phyloP scores from a whole-genome alignment of 2,888 invertebrate species.

The Argynnis bischoffii region DNA sequence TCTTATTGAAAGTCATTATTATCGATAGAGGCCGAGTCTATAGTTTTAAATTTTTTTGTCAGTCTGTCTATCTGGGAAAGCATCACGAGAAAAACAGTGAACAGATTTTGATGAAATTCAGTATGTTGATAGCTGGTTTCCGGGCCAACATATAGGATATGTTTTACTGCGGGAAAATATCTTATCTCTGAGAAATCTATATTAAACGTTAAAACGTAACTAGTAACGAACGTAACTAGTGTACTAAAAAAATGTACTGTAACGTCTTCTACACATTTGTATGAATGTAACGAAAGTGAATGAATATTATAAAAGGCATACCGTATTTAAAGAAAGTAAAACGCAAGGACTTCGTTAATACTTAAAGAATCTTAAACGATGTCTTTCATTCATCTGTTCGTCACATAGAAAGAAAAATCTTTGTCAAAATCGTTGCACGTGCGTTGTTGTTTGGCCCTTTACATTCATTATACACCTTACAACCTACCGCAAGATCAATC shows the following conservation, averaged over 20 bases:
- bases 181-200: too few relatives aligned
- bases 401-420: conserved; percentile 29
- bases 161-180: too few relatives aligned
- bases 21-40: too few relatives aligned
- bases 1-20: too few relatives aligned
- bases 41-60: too few relatives aligned
- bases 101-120: too few relatives aligned
- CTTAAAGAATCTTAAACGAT: conserved; percentile 11
- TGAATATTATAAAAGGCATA: conserved; percentile 9
- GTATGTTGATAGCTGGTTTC: too few relatives aligned
- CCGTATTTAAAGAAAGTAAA: conserved; percentile 25
- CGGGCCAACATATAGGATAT: too few relatives aligned
- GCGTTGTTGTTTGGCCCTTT: conserved; percentile 52
- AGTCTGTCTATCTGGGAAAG: too few relatives aligned
- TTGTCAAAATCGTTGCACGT: conserved; percentile 50
- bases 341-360: conserved; percentile 11
- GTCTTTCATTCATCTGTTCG: conserved; percentile 29
- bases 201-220: too few relatives aligned
- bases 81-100: too few relatives aligned
- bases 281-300: conserved; percentile 20
- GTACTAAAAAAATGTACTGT: not conserved
- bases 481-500: conserved; percentile 17
- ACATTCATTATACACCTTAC: not conserved
- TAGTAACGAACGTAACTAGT: too few relatives aligned
- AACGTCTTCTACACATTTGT: conserved; percentile 7